phyloP scores from a whole-genome alignment of 2,888 invertebrate genomes.

The Xanthia togata region DNA sequence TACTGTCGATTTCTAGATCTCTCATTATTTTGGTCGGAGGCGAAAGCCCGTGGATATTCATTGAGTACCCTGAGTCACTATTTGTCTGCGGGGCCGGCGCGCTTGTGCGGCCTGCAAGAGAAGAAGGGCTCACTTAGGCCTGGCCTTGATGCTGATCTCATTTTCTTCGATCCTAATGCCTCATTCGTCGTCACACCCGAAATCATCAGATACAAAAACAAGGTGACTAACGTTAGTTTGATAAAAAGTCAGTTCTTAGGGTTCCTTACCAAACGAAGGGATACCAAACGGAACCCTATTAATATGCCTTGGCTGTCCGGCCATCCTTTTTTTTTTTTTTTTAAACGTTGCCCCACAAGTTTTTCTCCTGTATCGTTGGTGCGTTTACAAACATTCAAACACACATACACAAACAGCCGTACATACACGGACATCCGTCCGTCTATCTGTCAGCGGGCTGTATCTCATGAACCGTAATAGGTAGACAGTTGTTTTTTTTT shows the following conservation, averaged over 20 bases:
- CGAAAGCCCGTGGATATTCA: constrained; percentile 85
- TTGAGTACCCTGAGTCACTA: constrained; percentile 89
- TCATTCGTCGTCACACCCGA: constrained; percentile 89
- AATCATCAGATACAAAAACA: constrained; percentile 91
- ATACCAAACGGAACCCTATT: no score
- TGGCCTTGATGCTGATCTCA: constrained; percentile 93
- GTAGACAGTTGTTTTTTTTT: no score
- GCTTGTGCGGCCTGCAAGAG: constrained; percentile 89
- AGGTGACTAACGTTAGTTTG: constrained; percentile 78
- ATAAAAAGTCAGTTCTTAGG: not conserved
- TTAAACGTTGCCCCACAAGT: no score
- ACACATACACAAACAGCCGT: no score
- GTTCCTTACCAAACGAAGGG: no score
- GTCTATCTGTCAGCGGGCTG: no score
- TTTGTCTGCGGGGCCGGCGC: constrained; percentile 90
- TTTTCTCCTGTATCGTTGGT: no score
- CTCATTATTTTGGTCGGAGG: constrained; percentile 92
- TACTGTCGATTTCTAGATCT: constrained; percentile 80
- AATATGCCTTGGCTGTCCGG: no score
- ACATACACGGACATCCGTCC: no score
- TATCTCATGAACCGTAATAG: no score
- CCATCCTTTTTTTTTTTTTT: no score
- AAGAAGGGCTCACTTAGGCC: constrained; percentile 90
- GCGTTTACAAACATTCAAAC: no score
- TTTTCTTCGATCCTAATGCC: constrained; percentile 92